Base-by-base conservation (phyloP, 2,113 vertebrate genomes). In the Mionectes macconnelli region DNA sequence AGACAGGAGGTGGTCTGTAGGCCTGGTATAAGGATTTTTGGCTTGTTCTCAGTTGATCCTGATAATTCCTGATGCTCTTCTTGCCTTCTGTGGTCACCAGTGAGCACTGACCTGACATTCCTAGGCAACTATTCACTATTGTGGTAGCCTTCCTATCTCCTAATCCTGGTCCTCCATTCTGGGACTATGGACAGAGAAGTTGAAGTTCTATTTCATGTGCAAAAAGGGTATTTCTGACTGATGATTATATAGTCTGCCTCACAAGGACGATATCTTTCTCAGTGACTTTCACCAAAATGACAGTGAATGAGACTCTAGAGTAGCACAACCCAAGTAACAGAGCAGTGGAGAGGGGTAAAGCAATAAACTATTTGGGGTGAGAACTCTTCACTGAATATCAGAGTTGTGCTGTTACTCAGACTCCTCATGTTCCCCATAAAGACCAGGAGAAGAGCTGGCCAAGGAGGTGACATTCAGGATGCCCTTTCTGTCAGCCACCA, bases 401-500 rank as follows among this genome's bases (percentile, higher is more conserved):
- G 64, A 88, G 30, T 16, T 84, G 60, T 53, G 68, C 42, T 11
- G 1, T 55, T 82, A 80, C 66, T 87, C 52, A 73, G 47, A 68
- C 47, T 84, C 50, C 73, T 93, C 75, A 2, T 87, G 57, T 79
- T 90, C 67, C 92, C 80, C 84, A 82, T 66, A 95, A 91, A 73
- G 18, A 57, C 8, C 83, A 49, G 56, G 6, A 0, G 75, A 96
- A 94, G 90, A 72, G 89, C 73, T 84, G 44, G 70, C 90, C 14
- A 22, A 79, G 94, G 86, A 50, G 53, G 56, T 93, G 92, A 57
- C 62, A 87, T 93, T 91, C 96, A 94, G 87, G 62, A 95, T 96
- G 89, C 68, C 96, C 95, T 97, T 98, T 90, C 89, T 95, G 70
- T 97, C 82, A 92, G 86, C 74, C 93, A 91, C 81, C 76, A 89